Evolutionary conservation across 2,888 invertebrate species (phyloP), one percentile per base, ranked within the genome.

Genomic region (Adelognathus sp.): DNA sequence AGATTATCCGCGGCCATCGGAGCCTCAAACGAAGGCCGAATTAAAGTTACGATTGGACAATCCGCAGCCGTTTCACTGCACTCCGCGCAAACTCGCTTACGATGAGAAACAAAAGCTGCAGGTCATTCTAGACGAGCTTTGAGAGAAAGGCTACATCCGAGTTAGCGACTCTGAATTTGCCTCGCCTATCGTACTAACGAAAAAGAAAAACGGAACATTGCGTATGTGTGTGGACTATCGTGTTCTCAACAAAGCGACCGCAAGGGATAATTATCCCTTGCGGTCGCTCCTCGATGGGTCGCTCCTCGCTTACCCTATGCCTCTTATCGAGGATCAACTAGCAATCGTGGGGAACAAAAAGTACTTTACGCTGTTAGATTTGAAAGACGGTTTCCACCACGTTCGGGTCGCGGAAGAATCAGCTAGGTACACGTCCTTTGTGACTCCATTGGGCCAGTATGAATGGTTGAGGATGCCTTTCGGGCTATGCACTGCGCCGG

Each of bases 381-480:
- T 85, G 31, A 82, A 81, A 44, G 82, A 52, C 56, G 82, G 81
- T 0, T 86, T 84, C 31, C 72, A 81, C 18, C 82, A 83, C 36
- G 73, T 84, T 7, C 14, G 31, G 11, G 56, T 85, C 44, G 69
- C 66, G 3, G 33, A 58, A 24, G 71, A 76, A 44, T 82, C 82
- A 0, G 73, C 84, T 11, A 70, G 75, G 9, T 82, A 81, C 58
- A 83, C 84, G 7, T 71, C 79, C 0, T 84, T 85, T 50, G 79
- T 85, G 0, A 82, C 83, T 6, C 84, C 82, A 2, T 50, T 82
- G 14, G 86, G 86, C 3, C 85, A 85, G 83, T 70, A 50, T 31
- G 60, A 70, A 16, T 60, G 70, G 70, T 4, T 61, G 5, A 71
- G 61, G 39, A 71, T 87, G 83, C 85, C 86, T 0, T 86, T 86